Conservation (phyloP, 2,113 vertebrate species). For the Pachypanchax playfairii region DNA sequence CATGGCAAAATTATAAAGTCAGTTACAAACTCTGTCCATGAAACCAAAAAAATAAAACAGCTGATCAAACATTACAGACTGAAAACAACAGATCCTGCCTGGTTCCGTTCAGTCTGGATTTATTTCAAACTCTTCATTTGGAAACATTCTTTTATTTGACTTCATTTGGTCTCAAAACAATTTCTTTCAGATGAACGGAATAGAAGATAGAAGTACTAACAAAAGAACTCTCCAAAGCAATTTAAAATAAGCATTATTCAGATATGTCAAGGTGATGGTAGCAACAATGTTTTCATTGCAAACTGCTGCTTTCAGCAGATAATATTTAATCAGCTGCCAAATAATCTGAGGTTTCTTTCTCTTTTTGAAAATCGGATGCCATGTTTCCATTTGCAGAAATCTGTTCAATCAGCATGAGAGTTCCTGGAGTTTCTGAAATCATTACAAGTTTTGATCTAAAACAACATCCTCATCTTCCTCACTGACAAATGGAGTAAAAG, state of each 20-base stretch:
- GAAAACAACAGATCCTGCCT: neutral
- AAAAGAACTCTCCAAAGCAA: neutral
- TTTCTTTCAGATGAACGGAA: constrained; percentile 5
- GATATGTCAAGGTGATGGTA: neutral
- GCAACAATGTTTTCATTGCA: constrained; percentile 1
- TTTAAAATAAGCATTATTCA: constrained; percentile 1
- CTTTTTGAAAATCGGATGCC: neutral
- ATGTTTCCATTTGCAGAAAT: neutral
- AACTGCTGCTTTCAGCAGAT: constrained; percentile 7
- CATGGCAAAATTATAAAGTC: neutral
- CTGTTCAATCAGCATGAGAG: neutral
- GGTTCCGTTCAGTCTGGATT: constrained; percentile 9
- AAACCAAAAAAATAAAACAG: neutral
- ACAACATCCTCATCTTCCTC: too few relatives aligned
- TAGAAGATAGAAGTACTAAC: neutral
- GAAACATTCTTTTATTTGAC: neutral
- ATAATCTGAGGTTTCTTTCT: neutral
- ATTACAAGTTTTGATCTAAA: too few relatives aligned
- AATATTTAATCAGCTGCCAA: constrained; percentile 7
- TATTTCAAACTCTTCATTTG: neutral
- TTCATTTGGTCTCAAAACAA: neutral
- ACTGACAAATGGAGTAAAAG: too few relatives aligned
- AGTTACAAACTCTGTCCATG: neutral
- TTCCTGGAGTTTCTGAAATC: too few relatives aligned
- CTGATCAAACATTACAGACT: neutral